Conservation (phyloP, 1,140 invertebrate species). For the Thalassaphorura encarpata region DNA sequence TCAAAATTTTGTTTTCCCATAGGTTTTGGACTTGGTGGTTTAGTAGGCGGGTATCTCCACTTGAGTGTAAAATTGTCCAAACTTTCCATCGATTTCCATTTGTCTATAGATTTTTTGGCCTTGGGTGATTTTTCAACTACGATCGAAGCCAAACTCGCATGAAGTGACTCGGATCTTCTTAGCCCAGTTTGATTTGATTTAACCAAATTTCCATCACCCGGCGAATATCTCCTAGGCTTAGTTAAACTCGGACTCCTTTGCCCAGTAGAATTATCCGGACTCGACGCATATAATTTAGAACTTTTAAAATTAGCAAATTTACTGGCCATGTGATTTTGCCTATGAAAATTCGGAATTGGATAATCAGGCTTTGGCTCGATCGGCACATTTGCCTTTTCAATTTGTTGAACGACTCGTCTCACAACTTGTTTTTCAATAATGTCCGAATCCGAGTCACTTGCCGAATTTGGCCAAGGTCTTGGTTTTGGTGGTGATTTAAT, state of each 20-base stretch:
- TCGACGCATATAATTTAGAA: constrained; percentile 26
- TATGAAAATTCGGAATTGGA: constrained; percentile 31
- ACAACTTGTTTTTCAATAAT: constrained; percentile 14
- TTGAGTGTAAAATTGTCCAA: constrained; percentile 28
- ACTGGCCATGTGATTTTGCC: constrained; percentile 28
- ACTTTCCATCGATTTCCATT: constrained; percentile 30
- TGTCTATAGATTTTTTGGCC: constrained; percentile 2
- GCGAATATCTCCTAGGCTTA: constrained; percentile 22
- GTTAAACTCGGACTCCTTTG: constrained; percentile 24
- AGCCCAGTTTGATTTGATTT: too few relatives aligned
- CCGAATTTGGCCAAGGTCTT: constrained; percentile 27
- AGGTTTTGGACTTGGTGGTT: constrained; percentile 22
- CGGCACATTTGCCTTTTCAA: constrained; percentile 23
- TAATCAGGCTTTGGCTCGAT: constrained; percentile 7
- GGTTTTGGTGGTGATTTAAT: constrained; percentile 23
- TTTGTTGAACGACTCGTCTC: constrained; percentile 21
- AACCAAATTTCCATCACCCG: too few relatives aligned
- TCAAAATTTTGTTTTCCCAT: constrained; percentile 16
- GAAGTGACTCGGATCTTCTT: constrained; percentile 25
- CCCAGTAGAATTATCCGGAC: constrained; percentile 18
- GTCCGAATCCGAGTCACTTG: constrained; percentile 27
- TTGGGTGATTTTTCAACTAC: constrained; percentile 8
- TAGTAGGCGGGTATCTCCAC: constrained; percentile 24
- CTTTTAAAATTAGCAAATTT: constrained; percentile 32
- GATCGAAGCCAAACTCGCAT: constrained; percentile 23